Evolutionary conservation across 2,113 vertebrate genomes (phyloP), one percentile per base, ranked within the genome.

Genomic region (Atlantisia rogersi): DNA sequence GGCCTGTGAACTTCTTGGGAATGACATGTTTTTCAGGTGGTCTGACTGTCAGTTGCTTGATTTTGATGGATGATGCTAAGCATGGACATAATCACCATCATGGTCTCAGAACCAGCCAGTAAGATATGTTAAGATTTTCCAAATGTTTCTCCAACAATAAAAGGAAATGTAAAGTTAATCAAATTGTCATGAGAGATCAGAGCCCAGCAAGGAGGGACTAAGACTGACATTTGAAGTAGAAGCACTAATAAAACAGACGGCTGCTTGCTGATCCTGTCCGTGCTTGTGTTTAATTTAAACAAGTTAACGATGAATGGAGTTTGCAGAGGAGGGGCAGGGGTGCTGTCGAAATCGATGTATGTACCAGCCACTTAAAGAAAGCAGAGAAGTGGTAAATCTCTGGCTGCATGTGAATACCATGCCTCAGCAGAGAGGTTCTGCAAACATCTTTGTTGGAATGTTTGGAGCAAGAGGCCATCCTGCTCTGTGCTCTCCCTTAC

Each of bases 151-250:
- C 75, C 95, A 96, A 97, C 94, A 96, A 97, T 96, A 94, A 97
- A 95, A 97, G 95, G 97, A 97, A 97, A 97, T 96, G 97, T 97
- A 97, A 96, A 97, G 94, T 96, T 96, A 97, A 97, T 97, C 96
- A 97, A 97, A 94, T 96, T 97, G 96, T 97, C 97, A 97, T 96
- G 96, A 97, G 89, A 96, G 95, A 97, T 97, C 95, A 97, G 94
- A 97, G 88, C 88, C 71, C 78, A 75, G 94, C 83, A 74, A 95
- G 90, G 93, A 94, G 88, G 94, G 91, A 97, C 92, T 95, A 68
- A 91, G 93, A 94, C 96, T 97, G 97, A 97, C 94, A 94, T 94
- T 82, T 95, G 97, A 94, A 96, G 91, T 83, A 95, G 91, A 77
- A 95, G 87, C 85, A 94, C 94, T 91, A 95, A 91, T 96, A 96